Conservation (phyloP, 2,797 vertebrate genomes). For the Rhinatrema bivittatum region DNA sequence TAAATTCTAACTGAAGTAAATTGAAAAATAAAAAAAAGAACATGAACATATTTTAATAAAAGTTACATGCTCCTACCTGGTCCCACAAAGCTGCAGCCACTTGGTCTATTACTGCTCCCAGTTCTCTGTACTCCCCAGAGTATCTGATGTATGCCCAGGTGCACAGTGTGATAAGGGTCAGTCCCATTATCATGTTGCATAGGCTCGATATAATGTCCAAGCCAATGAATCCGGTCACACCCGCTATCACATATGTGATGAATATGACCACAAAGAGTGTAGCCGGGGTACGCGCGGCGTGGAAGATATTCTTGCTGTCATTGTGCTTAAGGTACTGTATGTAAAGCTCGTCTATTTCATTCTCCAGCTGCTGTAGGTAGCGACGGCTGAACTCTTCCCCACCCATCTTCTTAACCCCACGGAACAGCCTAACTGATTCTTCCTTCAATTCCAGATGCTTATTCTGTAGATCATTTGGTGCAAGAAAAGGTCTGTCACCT, state of each 20-base stretch:
- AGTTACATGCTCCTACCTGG: conserved; percentile 69
- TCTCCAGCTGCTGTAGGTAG: conserved; percentile 91
- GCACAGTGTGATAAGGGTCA: conserved; percentile 93
- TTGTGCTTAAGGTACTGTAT: conserved; percentile 98
- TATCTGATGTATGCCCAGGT: conserved; percentile 98
- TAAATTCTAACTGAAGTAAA: too few relatives aligned
- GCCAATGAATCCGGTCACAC: conserved; percentile 91
- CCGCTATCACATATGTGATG: conserved; percentile 90
- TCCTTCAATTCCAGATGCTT: conserved; percentile 75
- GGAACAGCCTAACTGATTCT: conserved; percentile 83
- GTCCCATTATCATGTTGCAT: conserved; percentile 96
- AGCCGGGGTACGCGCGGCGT: conserved; percentile 91
- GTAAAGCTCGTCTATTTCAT: conserved; percentile 89
- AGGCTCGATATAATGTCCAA: conserved; percentile 95
- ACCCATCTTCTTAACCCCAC: conserved; percentile 95
- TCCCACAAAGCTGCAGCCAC: conserved; percentile 98
- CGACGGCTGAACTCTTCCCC: conserved; percentile 96
- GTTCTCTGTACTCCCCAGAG: conserved; percentile 93
- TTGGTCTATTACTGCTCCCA: conserved; percentile 94
- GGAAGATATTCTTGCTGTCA: conserved; percentile 99
- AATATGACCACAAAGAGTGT: conserved; percentile 98
- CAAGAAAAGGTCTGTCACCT: conserved; percentile 90
- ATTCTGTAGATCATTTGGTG: conserved; percentile 82
- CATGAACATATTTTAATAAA: too few relatives aligned
- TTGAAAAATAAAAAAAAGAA: too few relatives aligned